A percentile compares a stretch with the other conserved stretches of the same genome.
These are phyloP conservation scores for Theocolax elegans DNA, from an alignment of 1,140 invertebrate genomes.

Conservation along the genomic window DNA sequence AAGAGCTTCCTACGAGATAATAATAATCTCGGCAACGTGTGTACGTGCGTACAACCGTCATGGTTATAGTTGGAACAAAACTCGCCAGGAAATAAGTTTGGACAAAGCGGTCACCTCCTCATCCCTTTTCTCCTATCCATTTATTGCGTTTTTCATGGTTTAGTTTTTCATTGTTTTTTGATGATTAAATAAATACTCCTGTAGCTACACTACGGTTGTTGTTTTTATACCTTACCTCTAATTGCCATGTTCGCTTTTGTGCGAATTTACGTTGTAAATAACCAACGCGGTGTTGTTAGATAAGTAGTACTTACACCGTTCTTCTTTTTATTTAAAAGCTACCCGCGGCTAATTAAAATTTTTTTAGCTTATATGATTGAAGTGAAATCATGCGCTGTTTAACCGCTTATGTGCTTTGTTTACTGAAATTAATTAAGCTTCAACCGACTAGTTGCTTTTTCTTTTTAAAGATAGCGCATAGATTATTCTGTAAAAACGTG, in stretches of 20 bases:
- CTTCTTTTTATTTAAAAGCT: too few species aligned
- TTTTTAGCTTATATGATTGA: background rate
- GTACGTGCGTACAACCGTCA: background rate
- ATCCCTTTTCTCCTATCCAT: background rate
- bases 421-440: too few species aligned
- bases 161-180: background rate
- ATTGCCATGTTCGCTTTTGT: too few species aligned
- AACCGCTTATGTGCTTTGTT: background rate
- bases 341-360: background rate
- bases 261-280: background rate
- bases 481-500: too few species aligned
- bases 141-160: background rate
- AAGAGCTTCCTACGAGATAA: constrained; percentile 22
- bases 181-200: constrained; percentile 17
- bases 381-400: background rate
- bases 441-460: too few species aligned
- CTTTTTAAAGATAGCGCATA: too few species aligned
- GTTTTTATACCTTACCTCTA: too few species aligned
- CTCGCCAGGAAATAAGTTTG: constrained; percentile 10
- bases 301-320: background rate
- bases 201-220: background rate
- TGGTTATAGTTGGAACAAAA: background rate
- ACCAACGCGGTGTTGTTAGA: background rate
- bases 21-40: constrained; percentile 29
- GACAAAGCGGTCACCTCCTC: background rate